phyloP scores from a whole-genome alignment of 2,888 invertebrate species.

The Amorpha juglandis region DNA sequence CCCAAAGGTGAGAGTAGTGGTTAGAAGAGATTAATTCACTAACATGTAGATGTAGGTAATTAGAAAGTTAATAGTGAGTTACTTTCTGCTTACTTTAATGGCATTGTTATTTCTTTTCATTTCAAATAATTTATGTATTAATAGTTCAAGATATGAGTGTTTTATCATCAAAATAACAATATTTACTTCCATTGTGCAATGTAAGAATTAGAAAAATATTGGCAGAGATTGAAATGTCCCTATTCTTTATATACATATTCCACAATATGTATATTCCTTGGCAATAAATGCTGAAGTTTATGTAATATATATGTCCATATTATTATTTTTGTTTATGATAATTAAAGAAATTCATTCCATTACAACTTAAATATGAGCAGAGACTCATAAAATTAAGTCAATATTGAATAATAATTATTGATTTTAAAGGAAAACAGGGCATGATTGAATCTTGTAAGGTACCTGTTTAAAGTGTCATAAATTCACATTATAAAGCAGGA shows the following conservation, averaged over 20 bases:
- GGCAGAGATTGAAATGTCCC: background rate
- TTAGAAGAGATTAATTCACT: background rate
- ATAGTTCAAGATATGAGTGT: background rate
- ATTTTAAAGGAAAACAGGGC: background rate
- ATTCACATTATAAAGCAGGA: conserved; percentile 16
- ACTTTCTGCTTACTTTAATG: conserved; percentile 16
- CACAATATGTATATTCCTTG: background rate
- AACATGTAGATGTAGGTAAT: conserved; percentile 16
- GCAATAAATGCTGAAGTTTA: background rate
- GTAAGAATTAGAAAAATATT: background rate
- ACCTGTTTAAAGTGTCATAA: conserved; percentile 43
- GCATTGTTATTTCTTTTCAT: background rate
- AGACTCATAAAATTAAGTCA: background rate
- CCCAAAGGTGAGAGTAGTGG: conserved; percentile 17
- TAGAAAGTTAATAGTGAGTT: background rate
- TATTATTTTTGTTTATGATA: background rate
- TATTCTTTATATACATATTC: background rate
- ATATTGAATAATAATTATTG: background rate
- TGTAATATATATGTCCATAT: background rate
- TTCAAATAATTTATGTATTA: background rate
- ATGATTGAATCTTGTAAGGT: conserved; percentile 17
- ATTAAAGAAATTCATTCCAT: conserved; percentile 8
- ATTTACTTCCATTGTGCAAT: background rate
- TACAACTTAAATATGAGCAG: background rate
- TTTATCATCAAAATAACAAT: background rate